Percentiles rank a stretch among this genome's conserved stretches.
phyloP scores from a whole-genome alignment of 2,113 vertebrate genomes.

The Barnardius zonarius region DNA sequence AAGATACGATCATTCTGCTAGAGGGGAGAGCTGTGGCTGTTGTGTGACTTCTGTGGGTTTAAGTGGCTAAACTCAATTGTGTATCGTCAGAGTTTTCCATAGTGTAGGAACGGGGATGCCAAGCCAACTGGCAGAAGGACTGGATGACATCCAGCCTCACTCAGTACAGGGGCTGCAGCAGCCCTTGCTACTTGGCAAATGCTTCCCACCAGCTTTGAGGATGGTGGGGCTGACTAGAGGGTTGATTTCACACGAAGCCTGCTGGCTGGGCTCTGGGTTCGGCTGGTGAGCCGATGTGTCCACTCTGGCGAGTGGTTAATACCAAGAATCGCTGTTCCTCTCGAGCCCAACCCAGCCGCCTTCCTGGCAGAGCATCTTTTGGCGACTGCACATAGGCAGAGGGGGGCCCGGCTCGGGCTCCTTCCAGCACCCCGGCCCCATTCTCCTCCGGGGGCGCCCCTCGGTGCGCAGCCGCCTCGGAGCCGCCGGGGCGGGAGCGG shows the following conservation, averaged over 20 bases:
- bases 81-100: not conserved
- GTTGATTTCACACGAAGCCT: not conserved
- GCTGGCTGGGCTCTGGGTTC: not conserved
- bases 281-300: accelerated
- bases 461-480: not conserved
- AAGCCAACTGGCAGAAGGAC: not conserved
- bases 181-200: not conserved
- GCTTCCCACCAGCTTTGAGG: not conserved
- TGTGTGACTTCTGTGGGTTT: not conserved
- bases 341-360: accelerated
- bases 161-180: not conserved
- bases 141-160: not conserved
- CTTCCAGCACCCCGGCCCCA: not conserved
- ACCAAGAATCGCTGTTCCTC: no score
- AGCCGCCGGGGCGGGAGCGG: not conserved
- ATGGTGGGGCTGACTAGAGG: not conserved
- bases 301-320: no score
- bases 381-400: accelerated
- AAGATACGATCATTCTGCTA: accelerated
- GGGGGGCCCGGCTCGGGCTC: not conserved
- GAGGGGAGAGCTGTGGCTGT: not conserved
- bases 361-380: not conserved
- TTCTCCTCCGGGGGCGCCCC: no score
- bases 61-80: not conserved
- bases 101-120: not conserved